Percentiles rank a stretch among this genome's conserved stretches.
Conservation (phyloP, 1,140 invertebrate genomes). For the Plodia interpunctella region DNA sequence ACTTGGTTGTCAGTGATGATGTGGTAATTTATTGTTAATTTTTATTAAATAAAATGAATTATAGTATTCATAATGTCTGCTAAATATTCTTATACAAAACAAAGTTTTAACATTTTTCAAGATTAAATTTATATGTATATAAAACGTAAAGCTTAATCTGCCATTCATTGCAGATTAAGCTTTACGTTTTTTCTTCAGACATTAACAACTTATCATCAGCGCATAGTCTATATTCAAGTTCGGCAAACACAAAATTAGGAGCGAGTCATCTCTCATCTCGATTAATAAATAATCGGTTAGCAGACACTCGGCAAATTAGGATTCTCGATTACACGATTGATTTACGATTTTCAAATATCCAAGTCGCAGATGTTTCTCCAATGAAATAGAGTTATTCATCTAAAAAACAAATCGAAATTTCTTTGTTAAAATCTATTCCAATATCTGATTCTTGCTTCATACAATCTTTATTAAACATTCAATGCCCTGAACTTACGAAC, state of each 20-base stretch:
- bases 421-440: background rate
- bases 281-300: constrained; percentile 2
- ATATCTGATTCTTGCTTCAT: background rate
- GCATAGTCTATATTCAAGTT: constrained; percentile 6
- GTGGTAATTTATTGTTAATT: no score
- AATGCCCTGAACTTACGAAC: no score
- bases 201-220: constrained; percentile 5
- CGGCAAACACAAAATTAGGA: background rate
- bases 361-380: constrained; percentile 46
- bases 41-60: no score
- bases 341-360: constrained; percentile 34
- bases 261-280: background rate
- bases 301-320: constrained; percentile 9
- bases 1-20: no score
- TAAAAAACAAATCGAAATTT: constrained; percentile 28
- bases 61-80: no score
- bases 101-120: no score
- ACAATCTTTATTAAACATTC: background rate
- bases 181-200: background rate
- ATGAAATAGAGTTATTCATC: constrained; percentile 39
- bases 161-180: background rate
- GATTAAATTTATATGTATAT: background rate
- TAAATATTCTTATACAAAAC: no score
- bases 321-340: constrained; percentile 25
- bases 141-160: background rate